Evolutionary conservation across 1,140 invertebrate genomes (phyloP).

Genomic region (Gryon sp.): DNA sequence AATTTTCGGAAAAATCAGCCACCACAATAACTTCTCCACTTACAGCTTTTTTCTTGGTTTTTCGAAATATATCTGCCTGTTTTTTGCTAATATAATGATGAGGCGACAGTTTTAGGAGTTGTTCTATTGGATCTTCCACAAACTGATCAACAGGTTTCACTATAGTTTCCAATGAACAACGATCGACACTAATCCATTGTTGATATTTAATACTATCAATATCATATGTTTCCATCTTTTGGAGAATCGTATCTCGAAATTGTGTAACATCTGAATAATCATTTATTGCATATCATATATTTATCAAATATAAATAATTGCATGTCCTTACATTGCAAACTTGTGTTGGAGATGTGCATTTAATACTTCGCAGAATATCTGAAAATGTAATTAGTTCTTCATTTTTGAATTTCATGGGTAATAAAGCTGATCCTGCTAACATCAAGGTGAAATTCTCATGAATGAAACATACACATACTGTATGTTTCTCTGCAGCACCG

Average conservation of each 20-base stretch:
- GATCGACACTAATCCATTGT: slow-evolving; percentile 19
- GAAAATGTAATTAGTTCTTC: background rate
- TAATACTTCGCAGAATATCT: background rate
- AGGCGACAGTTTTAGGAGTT: slow-evolving; percentile 21
- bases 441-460: slow-evolving; percentile 43
- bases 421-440: background rate
- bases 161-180: slow-evolving; percentile 20
- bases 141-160: slow-evolving; percentile 23
- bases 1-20: slow-evolving; percentile 48
- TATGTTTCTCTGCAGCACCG: slow-evolving; percentile 20
- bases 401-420: background rate
- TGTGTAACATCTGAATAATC: background rate
- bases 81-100: slow-evolving; percentile 58
- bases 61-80: slow-evolving; percentile 42
- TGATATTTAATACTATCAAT: slow-evolving; percentile 19
- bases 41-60: slow-evolving; percentile 37
- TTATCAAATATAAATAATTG: too few relatives aligned
- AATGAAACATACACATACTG: slow-evolving; percentile 23
- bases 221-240: slow-evolving; percentile 4
- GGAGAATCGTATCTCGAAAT: slow-evolving; percentile 11
- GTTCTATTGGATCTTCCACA: slow-evolving; percentile 19
- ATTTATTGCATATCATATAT: too few relatives aligned
- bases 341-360: slow-evolving; percentile 3
- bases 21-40: slow-evolving; percentile 33
- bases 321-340: background rate